These are phyloP conservation scores for Eulemur albifrons DNA, from an alignment of 2,797 vertebrate genomes.

Conservation along the genomic window DNA sequence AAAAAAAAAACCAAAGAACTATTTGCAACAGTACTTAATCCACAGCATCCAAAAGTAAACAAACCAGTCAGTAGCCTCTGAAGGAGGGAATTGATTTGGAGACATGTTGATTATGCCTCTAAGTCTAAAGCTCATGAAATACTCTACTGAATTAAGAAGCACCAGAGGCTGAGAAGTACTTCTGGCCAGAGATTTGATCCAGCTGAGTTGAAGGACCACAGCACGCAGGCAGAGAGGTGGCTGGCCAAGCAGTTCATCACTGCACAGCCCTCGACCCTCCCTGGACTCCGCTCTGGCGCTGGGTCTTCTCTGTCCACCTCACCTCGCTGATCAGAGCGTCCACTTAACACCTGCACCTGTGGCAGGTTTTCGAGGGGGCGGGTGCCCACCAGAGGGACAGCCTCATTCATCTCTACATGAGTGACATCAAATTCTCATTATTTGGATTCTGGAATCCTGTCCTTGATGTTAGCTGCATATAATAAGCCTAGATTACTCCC, in stretches of 20 bases:
- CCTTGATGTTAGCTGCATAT: background rate
- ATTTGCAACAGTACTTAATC: background rate
- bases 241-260: background rate
- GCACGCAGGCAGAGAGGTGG: background rate
- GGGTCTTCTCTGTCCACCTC: background rate
- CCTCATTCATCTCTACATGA: background rate
- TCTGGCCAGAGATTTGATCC: slow-evolving; percentile 1
- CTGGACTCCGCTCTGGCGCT: background rate
- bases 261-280: fast-evolving
- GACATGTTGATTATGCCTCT: background rate
- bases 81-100: background rate
- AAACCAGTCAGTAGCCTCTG: background rate
- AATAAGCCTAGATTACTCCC: background rate
- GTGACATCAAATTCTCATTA: background rate
- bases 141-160: slow-evolving; percentile 36
- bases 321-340: background rate
- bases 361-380: background rate
- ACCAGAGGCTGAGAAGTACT: background rate
- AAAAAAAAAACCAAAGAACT: background rate
- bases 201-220: background rate
- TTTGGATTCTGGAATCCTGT: background rate
- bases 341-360: background rate
- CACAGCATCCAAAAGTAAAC: background rate
- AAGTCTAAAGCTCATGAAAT: slow-evolving; percentile 17
- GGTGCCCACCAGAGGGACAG: background rate